Conservation (phyloP, 2,888 invertebrate genomes). For the Yponomeuta evonymella region DNA sequence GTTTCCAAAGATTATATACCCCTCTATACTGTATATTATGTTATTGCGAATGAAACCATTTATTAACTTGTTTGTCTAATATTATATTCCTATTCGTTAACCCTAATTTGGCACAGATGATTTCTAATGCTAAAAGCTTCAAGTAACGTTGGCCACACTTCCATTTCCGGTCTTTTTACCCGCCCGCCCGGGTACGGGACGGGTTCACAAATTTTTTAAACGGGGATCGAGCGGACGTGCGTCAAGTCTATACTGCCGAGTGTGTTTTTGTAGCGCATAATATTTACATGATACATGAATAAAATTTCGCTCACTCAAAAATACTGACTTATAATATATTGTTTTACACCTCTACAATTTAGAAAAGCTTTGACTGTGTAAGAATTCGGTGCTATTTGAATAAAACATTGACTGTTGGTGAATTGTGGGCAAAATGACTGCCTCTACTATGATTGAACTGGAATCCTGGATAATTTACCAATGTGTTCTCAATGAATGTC, state of each 20-base stretch:
- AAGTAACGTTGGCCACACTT: constrained; percentile 4
- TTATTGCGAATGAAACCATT: too few species aligned
- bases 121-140: not conserved
- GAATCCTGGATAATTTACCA: constrained; percentile 84
- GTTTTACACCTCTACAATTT: not conserved
- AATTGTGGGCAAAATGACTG: constrained; percentile 57
- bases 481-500: constrained; percentile 80
- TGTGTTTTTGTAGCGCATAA: constrained; percentile 12
- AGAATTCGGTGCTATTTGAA: not conserved
- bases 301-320: not conserved
- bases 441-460: constrained; percentile 78
- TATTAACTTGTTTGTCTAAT: too few species aligned
- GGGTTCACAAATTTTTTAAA: constrained; percentile 4
- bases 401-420: constrained; percentile 9
- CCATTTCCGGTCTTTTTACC: constrained; percentile 3
- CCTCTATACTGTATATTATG: too few species aligned
- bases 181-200: not conserved
- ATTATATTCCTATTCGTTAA: too few species aligned
- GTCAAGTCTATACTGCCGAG: not conserved
- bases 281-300: not conserved
- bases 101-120: not conserved
- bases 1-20: too few species aligned
- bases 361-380: not conserved
- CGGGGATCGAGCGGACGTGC: not conserved
- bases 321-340: constrained; percentile 2